Conservation (phyloP, 2,797 vertebrate genomes). For the Bradypodion pumilum region DNA sequence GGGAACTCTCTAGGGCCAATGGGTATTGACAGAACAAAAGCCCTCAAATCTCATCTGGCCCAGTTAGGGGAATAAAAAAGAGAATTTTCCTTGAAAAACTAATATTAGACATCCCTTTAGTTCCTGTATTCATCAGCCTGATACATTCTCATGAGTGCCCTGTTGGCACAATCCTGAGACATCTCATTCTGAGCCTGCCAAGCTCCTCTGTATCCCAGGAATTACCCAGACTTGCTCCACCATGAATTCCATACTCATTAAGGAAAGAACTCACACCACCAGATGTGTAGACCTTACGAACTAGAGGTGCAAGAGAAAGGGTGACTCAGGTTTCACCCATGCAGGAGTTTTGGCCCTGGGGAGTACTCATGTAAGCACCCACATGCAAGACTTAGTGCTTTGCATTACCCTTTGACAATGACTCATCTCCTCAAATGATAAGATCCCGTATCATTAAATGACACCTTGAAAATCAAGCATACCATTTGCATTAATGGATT, state of each 20-base stretch:
- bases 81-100: background rate
- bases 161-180: background rate
- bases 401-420: background rate
- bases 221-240: conserved; percentile 25
- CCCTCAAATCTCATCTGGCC: background rate
- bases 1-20: background rate
- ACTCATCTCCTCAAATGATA: background rate
- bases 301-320: no score
- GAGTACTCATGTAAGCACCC: background rate
- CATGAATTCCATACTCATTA: background rate
- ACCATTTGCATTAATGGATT: background rate
- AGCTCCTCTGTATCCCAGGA: background rate
- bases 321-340: conserved; percentile 16
- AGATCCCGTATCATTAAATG: background rate
- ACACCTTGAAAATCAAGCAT: background rate
- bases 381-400: background rate
- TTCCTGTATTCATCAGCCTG: background rate
- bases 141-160: background rate
- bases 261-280: background rate
- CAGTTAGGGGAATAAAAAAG: background rate
- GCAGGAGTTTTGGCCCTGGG: background rate
- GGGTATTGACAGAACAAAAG: background rate
- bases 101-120: background rate
- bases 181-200: background rate
- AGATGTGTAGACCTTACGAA: background rate